Conservation (phyloP, 2,888 invertebrate species). For the Sarcophaga variegata region DNA sequence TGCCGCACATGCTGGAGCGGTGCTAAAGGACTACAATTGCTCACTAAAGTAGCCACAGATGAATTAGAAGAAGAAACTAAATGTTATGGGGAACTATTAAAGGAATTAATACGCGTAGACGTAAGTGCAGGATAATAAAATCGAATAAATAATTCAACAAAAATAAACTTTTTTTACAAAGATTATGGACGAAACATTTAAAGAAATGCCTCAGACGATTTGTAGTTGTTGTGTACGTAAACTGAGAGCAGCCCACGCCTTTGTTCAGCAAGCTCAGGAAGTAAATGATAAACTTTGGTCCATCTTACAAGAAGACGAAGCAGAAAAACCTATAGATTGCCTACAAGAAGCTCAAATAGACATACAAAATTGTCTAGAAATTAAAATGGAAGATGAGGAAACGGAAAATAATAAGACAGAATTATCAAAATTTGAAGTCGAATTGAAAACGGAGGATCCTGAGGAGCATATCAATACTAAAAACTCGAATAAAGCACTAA, state of each 20-base stretch:
- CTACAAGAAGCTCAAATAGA: constrained; percentile 64
- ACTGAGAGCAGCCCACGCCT: constrained; percentile 48
- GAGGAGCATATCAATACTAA: background rate
- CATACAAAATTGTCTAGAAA: constrained; percentile 63
- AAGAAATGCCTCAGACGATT: constrained; percentile 42
- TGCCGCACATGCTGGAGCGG: constrained; percentile 63
- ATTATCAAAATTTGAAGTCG: background rate
- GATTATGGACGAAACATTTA: constrained; percentile 38
- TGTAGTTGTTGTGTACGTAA: constrained; percentile 54
- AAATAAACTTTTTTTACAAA: constrained; percentile 35
- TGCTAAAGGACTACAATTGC: constrained; percentile 55
- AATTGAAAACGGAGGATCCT: constrained; percentile 32
- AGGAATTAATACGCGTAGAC: constrained; percentile 52
- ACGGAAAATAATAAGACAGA: background rate
- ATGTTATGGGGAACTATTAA: constrained; percentile 53
- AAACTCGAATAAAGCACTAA: background rate
- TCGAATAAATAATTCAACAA: background rate
- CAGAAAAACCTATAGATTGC: constrained; percentile 53
- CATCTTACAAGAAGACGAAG: constrained; percentile 26
- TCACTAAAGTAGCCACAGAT: constrained; percentile 50
- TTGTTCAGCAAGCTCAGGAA: constrained; percentile 50
- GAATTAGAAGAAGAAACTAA: constrained; percentile 40
- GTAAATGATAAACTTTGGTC: constrained; percentile 48
- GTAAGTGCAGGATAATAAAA: constrained; percentile 31
- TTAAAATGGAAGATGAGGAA: constrained; percentile 52